phyloP scores from a whole-genome alignment of 2,888 invertebrate genomes.

The Trachelus iudaicus region DNA sequence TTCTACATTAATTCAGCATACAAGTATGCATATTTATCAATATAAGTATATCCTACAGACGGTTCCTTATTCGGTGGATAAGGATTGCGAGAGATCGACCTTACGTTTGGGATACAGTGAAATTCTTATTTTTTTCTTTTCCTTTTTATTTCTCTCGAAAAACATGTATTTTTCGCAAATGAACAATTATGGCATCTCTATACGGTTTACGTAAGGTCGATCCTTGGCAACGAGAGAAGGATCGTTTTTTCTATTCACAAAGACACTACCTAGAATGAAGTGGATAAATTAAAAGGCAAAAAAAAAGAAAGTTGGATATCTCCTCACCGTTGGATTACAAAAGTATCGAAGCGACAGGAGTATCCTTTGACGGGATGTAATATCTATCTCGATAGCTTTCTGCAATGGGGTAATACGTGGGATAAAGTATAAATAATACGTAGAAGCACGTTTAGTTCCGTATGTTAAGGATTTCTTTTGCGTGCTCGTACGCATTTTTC shows the following conservation, averaged over 20 bases:
- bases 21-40: background rate
- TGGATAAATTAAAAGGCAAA: background rate
- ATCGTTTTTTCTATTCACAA: background rate
- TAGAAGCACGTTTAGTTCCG: background rate
- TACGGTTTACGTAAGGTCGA: background rate
- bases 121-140: background rate
- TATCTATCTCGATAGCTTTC: background rate
- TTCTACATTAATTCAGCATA: background rate
- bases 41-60: background rate
- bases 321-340: background rate
- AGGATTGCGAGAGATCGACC: background rate
- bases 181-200: background rate
- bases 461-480: background rate
- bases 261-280: background rate
- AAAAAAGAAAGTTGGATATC: background rate
- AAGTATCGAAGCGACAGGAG: background rate
- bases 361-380: background rate
- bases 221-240: background rate
- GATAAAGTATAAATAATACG: background rate
- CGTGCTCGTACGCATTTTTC: background rate
- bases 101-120: background rate
- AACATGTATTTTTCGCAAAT: background rate
- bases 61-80: background rate
- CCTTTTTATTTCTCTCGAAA: background rate
- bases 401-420: background rate